Evolutionary conservation across 1,140 invertebrate genomes (phyloP).

Genomic region (Ridgeia piscesae): DNA sequence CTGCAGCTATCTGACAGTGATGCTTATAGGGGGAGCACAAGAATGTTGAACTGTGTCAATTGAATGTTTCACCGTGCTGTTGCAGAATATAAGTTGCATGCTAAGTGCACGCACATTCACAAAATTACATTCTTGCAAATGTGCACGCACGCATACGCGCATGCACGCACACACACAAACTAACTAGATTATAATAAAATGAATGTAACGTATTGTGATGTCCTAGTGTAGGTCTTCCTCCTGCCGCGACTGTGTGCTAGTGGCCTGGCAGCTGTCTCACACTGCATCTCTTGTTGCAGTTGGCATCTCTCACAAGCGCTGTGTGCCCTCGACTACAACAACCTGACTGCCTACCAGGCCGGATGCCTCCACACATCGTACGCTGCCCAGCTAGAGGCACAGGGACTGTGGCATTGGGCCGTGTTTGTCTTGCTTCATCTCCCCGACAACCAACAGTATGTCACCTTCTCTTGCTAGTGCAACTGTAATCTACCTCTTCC

Average conservation of each 20-base stretch:
- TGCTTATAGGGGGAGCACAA: too few relatives aligned
- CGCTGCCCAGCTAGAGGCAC: conserved; percentile 79
- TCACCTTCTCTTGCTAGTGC: conserved; percentile 8
- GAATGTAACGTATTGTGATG: too few relatives aligned
- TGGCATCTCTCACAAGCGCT: conserved; percentile 72
- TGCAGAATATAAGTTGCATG: too few relatives aligned
- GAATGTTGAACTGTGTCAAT: too few relatives aligned
- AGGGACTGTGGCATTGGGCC: conserved; percentile 84
- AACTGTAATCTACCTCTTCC: neutral
- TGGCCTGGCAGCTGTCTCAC: conserved; percentile 11
- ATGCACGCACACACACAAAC: too few relatives aligned
- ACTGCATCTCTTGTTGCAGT: conserved; percentile 43
- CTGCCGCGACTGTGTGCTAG: neutral
- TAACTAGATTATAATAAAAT: too few relatives aligned
- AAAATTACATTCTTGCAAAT: too few relatives aligned
- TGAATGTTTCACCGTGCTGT: too few relatives aligned
- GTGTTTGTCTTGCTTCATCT: conserved; percentile 84
- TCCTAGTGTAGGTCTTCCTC: neutral
- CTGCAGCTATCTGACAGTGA: too few relatives aligned
- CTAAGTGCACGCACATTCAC: too few relatives aligned
- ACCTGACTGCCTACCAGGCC: conserved; percentile 65
- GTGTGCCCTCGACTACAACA: conserved; percentile 70
- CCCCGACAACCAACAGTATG: conserved; percentile 64
- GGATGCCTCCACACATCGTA: conserved; percentile 71
- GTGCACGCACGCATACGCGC: too few relatives aligned